phyloP scores from a whole-genome alignment of 2,797 vertebrate genomes.

The Trachops cirrhosus region DNA sequence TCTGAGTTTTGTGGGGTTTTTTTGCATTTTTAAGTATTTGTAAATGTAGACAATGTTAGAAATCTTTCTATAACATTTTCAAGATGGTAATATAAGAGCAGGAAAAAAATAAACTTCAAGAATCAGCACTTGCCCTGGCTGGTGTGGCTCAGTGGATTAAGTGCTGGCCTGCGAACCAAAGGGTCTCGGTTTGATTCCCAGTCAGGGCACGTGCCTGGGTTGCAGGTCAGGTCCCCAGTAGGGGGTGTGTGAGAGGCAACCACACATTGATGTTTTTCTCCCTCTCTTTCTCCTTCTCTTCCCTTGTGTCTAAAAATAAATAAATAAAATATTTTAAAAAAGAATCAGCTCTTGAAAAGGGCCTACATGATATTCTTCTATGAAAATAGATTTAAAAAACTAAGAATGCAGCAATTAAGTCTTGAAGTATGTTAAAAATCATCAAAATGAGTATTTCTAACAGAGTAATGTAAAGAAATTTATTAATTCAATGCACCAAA shows the following conservation, averaged over 20 bases:
- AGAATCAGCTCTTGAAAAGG: constrained; percentile 3
- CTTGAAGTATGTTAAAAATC: background rate
- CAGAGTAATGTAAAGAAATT: background rate
- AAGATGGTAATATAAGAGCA: background rate
- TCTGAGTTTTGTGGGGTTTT: background rate
- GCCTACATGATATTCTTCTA: background rate
- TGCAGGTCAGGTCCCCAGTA: too few species aligned
- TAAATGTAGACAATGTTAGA: constrained; percentile 7
- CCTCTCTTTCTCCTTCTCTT: too few species aligned
- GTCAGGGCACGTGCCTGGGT: too few species aligned
- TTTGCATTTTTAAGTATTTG: constrained; percentile 5
- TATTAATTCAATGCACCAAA: background rate
- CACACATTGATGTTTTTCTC: too few species aligned
- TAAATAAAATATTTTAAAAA: background rate
- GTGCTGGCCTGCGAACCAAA: too few species aligned
- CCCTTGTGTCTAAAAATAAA: too few species aligned
- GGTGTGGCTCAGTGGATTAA: too few species aligned
- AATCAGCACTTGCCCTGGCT: too few species aligned
- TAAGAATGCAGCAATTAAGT: background rate
- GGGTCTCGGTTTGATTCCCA: too few species aligned
- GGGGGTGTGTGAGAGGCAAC: too few species aligned
- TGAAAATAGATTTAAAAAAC: background rate
- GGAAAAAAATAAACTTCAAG: background rate
- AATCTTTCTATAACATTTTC: constrained; percentile 30
- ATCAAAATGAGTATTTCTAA: background rate